Conservation (phyloP, 2,888 invertebrate species). For the Lasius fuliginosus region DNA sequence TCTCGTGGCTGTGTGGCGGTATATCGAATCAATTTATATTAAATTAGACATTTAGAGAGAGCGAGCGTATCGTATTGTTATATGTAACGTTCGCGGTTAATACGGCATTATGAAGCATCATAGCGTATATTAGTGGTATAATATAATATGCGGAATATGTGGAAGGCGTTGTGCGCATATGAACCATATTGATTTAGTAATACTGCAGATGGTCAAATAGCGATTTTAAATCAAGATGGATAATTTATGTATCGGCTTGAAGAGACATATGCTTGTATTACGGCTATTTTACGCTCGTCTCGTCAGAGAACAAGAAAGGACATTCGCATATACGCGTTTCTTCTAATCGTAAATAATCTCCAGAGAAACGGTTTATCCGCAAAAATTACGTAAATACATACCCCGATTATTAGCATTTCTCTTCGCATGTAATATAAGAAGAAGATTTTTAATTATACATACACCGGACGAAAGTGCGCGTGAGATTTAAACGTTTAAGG, state of each 20-base stretch:
- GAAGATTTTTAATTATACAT: neutral
- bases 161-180: neutral
- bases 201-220: constrained; percentile 37
- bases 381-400: neutral
- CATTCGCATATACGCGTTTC: neutral
- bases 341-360: neutral
- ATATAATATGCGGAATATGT: constrained; percentile 7
- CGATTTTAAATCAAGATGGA: constrained; percentile 50
- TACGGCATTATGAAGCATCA: constrained; percentile 41
- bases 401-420: neutral
- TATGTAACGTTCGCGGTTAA: neutral
- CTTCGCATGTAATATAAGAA: neutral
- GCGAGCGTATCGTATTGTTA: neutral
- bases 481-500: neutral
- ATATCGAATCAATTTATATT: constrained; percentile 41
- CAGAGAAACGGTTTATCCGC: neutral
- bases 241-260: neutral
- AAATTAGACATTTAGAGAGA: constrained; percentile 38
- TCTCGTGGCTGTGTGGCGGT: neutral
- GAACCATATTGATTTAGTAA: constrained; percentile 41
- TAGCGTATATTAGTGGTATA: constrained; percentile 26
- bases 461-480: neutral
- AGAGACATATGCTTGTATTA: neutral
- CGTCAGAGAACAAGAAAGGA: constrained; percentile 9
- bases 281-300: constrained; percentile 19